These are phyloP conservation scores for Garrulus glandarius DNA, from an alignment of 2,797 vertebrate species.

Conservation along the genomic window DNA sequence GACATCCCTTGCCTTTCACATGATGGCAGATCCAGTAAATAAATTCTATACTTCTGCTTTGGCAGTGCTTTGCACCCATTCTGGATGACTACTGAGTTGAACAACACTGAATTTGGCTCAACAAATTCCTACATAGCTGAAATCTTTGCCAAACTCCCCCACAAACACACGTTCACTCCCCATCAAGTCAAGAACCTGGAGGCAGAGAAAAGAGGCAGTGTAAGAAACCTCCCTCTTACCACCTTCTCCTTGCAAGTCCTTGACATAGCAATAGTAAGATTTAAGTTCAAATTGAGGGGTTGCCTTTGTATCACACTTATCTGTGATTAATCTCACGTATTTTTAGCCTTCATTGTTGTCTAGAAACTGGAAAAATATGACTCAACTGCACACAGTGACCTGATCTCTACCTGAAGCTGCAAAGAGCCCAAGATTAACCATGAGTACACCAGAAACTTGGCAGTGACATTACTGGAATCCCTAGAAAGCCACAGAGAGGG, in stretches of 20 bases:
- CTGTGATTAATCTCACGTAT: rapidly evolving
- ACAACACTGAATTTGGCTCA: background rate
- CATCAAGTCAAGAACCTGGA: background rate
- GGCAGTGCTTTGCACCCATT: background rate
- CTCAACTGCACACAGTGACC: background rate
- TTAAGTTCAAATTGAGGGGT: background rate
- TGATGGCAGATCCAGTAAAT: background rate
- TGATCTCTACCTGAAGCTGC: background rate
- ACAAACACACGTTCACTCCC: background rate
- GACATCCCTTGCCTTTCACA: background rate
- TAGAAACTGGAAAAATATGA: background rate
- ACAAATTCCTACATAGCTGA: background rate
- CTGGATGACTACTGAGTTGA: background rate
- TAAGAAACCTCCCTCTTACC: background rate
- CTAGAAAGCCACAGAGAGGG: background rate
- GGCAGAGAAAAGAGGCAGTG: background rate
- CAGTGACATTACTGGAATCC: rapidly evolving
- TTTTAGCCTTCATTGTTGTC: background rate
- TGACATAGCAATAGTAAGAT: background rate
- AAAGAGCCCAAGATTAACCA: background rate
- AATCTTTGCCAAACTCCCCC: background rate
- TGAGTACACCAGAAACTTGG: background rate
- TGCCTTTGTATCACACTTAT: rapidly evolving
- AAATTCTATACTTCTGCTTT: background rate
- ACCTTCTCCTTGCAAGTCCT: background rate